Conservation (phyloP, 2,888 invertebrate species). For the Drosophila kuntzei region DNA sequence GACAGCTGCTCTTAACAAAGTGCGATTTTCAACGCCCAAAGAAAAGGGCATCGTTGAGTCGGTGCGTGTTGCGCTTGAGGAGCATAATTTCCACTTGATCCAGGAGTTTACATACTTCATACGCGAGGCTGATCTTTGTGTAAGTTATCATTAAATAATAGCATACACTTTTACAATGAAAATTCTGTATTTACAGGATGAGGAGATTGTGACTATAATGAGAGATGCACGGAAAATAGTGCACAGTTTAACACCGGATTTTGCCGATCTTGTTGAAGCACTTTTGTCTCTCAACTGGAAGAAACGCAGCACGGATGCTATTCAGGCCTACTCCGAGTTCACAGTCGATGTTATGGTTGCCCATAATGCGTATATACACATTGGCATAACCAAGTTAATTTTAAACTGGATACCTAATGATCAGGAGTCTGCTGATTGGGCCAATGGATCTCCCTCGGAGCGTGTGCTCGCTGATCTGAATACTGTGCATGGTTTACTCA, state of each 20-base stretch:
- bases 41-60: constrained; percentile 75
- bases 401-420: constrained; percentile 87
- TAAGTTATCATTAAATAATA: constrained; percentile 55
- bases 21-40: constrained; percentile 81
- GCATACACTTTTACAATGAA: background rate
- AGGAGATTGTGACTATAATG: constrained; percentile 87
- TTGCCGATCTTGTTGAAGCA: constrained; percentile 88
- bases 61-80: constrained; percentile 69
- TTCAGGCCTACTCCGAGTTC: constrained; percentile 88
- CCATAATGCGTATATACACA: constrained; percentile 88
- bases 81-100: constrained; percentile 69
- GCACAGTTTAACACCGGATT: constrained; percentile 87
- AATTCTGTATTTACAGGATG: constrained; percentile 85
- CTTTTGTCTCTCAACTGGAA: constrained; percentile 88
- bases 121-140: constrained; percentile 68
- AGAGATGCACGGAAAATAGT: constrained; percentile 87
- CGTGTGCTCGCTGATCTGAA: constrained; percentile 87
- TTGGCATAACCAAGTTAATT: constrained; percentile 88
- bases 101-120: constrained; percentile 80
- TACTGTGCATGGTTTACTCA: constrained; percentile 88
- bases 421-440: constrained; percentile 87
- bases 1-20: constrained; percentile 80
- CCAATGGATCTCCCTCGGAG: constrained; percentile 87
- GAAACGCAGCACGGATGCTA: constrained; percentile 84
- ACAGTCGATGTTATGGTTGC: constrained; percentile 89